These are phyloP conservation scores for Clarias platycephalus DNA, from an alignment of 2,797 vertebrate species.

Conservation along the genomic window DNA sequence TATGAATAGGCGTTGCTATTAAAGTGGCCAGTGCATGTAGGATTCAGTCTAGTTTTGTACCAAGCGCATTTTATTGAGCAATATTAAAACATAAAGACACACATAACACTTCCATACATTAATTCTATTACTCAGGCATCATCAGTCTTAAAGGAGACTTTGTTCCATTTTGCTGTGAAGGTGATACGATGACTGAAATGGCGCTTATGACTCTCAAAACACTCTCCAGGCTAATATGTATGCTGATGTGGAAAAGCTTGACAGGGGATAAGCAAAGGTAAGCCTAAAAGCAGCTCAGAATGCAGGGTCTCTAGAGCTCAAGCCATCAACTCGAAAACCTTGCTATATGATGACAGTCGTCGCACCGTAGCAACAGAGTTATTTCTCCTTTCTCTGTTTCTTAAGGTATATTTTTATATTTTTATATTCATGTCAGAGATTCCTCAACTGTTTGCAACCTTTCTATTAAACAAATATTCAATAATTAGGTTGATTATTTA, in stretches of 20 bases:
- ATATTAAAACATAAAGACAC: neutral
- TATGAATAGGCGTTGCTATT: too few relatives aligned
- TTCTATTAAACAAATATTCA: neutral
- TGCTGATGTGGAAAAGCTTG: neutral
- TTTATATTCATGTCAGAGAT: neutral
- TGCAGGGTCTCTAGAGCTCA: neutral
- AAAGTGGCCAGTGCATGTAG: too few relatives aligned
- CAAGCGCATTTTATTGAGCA: neutral
- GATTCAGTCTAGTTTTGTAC: too few relatives aligned
- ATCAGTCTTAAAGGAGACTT: neutral
- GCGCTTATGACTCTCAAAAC: neutral
- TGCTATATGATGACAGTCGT: neutral
- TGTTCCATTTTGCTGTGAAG: neutral
- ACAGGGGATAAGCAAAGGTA: neutral
- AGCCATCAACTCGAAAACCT: neutral
- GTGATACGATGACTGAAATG: neutral
- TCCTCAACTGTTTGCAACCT: neutral
- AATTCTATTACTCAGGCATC: neutral
- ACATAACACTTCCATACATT: neutral
- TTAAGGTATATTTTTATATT: neutral
- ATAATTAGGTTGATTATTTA: neutral
- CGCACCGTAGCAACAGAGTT: neutral
- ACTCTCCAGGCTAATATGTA: neutral
- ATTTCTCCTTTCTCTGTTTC: neutral
- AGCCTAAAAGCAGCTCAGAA: neutral